Conservation (phyloP, 2,888 invertebrate species). For the Amblyteles armatorius region DNA sequence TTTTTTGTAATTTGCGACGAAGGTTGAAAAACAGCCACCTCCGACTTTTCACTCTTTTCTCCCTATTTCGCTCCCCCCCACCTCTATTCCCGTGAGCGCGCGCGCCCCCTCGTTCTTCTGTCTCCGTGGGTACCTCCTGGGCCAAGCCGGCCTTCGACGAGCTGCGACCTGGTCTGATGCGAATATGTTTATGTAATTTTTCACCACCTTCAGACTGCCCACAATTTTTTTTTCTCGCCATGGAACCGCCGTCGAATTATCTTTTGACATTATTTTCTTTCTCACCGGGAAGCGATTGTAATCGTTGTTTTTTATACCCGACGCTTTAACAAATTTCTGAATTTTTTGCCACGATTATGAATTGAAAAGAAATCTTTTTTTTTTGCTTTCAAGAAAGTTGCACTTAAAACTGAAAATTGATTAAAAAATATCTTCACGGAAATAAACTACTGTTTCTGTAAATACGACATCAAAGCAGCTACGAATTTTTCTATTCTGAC, state of each 20-base stretch:
- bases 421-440: no score
- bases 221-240: slow-evolving; percentile 19
- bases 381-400: no score
- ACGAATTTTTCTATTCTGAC: no score
- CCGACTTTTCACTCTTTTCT: slow-evolving; percentile 1
- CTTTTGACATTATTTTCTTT: slow-evolving; percentile 57
- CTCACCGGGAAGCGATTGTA: neutral
- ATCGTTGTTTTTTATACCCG: neutral
- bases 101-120: slow-evolving; percentile 21
- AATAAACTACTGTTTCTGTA: no score
- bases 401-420: no score
- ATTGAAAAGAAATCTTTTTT: no score
- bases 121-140: slow-evolving; percentile 35
- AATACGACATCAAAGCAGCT: no score
- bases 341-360: neutral
- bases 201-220: slow-evolving; percentile 39
- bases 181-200: slow-evolving; percentile 71
- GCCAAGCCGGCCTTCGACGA: slow-evolving; percentile 50
- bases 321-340: neutral
- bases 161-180: slow-evolving; percentile 58
- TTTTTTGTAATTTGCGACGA: slow-evolving; percentile 66
- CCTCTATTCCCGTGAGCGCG: neutral
- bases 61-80: neutral
- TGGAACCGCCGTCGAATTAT: slow-evolving; percentile 64
- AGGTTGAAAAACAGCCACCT: slow-evolving; percentile 65